A percentile compares a stretch with the other conserved stretches of the same genome.
These are phyloP conservation scores for Tholera decimalis DNA, from an alignment of 2,888 invertebrate species.

Conservation along the genomic window DNA sequence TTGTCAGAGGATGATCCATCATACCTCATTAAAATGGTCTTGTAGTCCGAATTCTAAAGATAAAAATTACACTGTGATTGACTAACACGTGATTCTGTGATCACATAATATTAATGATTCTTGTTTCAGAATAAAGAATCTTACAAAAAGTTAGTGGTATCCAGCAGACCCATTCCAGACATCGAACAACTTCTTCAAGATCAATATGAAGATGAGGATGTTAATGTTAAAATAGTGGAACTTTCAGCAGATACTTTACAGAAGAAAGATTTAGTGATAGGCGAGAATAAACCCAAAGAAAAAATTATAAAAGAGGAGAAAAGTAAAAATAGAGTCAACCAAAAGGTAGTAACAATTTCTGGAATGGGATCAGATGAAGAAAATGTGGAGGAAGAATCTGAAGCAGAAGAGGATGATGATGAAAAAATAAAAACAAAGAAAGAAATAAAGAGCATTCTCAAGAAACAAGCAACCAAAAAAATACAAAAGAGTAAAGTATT, in stretches of 20 bases:
- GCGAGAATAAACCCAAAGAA: conserved; percentile 92
- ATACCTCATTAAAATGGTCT: not conserved
- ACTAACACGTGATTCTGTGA: not conserved
- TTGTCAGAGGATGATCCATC: not conserved
- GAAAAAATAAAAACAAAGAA: conserved; percentile 90
- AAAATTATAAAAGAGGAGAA: conserved; percentile 61
- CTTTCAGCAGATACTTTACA: conserved; percentile 93
- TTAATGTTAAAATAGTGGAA: conserved; percentile 95
- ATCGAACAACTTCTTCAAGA: conserved; percentile 93
- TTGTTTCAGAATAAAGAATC: conserved; percentile 92
- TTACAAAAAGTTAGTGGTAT: conserved; percentile 94
- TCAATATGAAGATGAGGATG: conserved; percentile 95
- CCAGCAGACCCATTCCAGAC: conserved; percentile 93
- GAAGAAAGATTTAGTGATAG: conserved; percentile 94
- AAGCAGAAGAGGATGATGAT: conserved; percentile 77
- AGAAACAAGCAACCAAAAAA: conserved; percentile 94
- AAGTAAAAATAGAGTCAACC: conserved; percentile 69
- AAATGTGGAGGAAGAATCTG: conserved; percentile 73
- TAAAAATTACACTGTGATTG: not conserved
- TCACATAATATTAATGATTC: not conserved
- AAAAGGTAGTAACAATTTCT: conserved; percentile 70
- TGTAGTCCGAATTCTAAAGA: no score
- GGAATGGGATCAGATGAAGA: conserved; percentile 85
- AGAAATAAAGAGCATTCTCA: conserved; percentile 93
- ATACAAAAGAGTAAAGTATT: conserved; percentile 95